phyloP scores from a whole-genome alignment of 2,888 invertebrate genomes.

The Odontothrips loti region DNA sequence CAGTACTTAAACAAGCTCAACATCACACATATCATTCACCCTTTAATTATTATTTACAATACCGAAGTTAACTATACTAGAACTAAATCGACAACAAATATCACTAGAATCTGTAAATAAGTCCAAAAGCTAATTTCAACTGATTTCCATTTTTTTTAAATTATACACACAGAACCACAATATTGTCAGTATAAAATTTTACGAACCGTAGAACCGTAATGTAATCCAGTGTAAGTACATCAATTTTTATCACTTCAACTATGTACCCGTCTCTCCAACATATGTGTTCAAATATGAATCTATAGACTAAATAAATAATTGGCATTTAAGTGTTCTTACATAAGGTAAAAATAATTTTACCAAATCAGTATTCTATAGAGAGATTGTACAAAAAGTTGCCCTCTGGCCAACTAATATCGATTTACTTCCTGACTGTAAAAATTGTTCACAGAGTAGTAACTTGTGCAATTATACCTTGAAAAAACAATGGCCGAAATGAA shows the following conservation, averaged over 20 bases:
- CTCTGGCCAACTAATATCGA: background rate
- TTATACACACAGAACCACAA: background rate
- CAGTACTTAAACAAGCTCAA: conserved; percentile 8
- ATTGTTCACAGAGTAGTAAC: background rate
- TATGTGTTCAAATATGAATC: background rate
- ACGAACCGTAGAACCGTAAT: background rate
- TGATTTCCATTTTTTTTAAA: background rate
- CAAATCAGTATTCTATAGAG: background rate
- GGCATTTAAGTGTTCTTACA: background rate
- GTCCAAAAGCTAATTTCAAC: background rate
- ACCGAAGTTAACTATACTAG: background rate
- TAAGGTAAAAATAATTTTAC: background rate
- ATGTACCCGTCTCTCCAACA: background rate
- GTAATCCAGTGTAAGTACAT: background rate
- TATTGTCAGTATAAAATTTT: background rate
- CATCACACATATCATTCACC: conserved; percentile 6
- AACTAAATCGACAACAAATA: background rate
- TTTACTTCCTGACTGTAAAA: background rate
- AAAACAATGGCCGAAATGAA: too few species aligned
- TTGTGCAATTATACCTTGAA: too few species aligned
- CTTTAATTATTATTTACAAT: background rate
- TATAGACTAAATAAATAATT: background rate
- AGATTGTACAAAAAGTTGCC: background rate
- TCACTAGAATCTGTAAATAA: background rate
- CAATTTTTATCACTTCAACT: background rate